Base-by-base conservation (phyloP, 2,888 invertebrate genomes). In the Myathropa florea region DNA sequence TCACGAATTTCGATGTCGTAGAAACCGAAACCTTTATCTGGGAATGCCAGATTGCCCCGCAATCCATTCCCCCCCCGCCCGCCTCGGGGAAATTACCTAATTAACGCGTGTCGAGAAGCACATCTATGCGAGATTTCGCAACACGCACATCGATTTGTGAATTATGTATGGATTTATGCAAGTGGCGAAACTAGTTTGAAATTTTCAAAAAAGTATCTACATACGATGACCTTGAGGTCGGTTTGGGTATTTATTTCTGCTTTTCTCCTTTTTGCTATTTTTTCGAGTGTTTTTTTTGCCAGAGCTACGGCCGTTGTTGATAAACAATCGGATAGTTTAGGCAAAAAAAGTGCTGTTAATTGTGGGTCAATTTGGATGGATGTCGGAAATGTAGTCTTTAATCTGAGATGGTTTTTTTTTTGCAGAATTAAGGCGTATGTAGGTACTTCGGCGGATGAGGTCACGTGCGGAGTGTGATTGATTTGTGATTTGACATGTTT, bases 191-290 rank as follows among this genome's bases (percentile, higher is more conserved):
- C 77, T 70, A 61, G 77, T 77, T 67, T 76, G 6, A n/a, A 76
- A 67, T 64, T 55, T 21, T 12, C 33, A 26, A 30, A 59, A 59
- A 67, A 18, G 23, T 55, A 6, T 23, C 23, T n/a, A 39, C 12
- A 9, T 46, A 7, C 18, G 46, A 3, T 57, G 33, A 64, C 82
- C 82, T 83, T 83, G 77, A 71, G 65, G 36, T 26, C n/a, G 59
- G 24, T 24, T 26, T 23, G 59, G 39, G 30, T 70, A 39, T 81
- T 70, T 68, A 39, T 63, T 33, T 75, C 28, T 30, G 33, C 26
- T 23, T 10, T 30, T 61, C 10, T 59, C 26, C 24, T 26, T 10
- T 39, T 39, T 26, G 30, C 4, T 7, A 18, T 46, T 59, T 53
- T 46, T n/a, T 33, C 39, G n/a, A 30, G 57, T 57, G 36, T 61